Evolutionary conservation across 1,140 invertebrate species (phyloP).

Genomic region (Pogonognathellus flavescens): DNA sequence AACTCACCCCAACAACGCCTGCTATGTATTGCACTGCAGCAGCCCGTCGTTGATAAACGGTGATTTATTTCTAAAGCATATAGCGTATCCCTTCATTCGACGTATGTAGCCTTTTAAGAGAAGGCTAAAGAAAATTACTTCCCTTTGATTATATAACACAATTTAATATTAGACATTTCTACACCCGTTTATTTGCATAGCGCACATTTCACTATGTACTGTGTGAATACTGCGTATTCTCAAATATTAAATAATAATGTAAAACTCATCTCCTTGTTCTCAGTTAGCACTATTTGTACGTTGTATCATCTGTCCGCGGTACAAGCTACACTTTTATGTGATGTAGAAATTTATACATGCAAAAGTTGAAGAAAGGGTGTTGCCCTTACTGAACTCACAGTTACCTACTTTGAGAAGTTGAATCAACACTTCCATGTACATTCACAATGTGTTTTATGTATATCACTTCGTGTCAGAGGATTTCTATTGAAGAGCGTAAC

Average conservation of each 20-base stretch:
- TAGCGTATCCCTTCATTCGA: background rate
- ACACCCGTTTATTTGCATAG: no score
- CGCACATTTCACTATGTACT: no score
- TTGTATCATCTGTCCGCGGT: no score
- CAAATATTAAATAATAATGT: background rate
- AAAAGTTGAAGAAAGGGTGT: constrained; percentile 33
- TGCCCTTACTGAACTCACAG: background rate
- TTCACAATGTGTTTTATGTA: background rate
- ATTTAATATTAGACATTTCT: no score
- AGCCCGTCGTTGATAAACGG: constrained; percentile 35
- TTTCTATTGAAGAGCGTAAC: no score
- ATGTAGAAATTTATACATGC: background rate
- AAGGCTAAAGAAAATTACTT: no score
- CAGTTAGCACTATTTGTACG: background rate
- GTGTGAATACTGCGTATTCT: no score
- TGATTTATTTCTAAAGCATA: constrained; percentile 35
- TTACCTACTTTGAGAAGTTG: background rate
- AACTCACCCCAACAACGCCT: constrained; percentile 21
- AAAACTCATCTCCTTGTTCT: background rate
- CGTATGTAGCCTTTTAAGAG: constrained; percentile 13
- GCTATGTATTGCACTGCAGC: background rate
- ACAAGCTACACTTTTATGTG: background rate
- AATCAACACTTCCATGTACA: background rate
- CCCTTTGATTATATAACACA: no score
- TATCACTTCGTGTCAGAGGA: background rate